These are phyloP conservation scores for Calyptommatus sinebrachiatus DNA, from an alignment of 2,113 vertebrate genomes.

Conservation along the genomic window DNA sequence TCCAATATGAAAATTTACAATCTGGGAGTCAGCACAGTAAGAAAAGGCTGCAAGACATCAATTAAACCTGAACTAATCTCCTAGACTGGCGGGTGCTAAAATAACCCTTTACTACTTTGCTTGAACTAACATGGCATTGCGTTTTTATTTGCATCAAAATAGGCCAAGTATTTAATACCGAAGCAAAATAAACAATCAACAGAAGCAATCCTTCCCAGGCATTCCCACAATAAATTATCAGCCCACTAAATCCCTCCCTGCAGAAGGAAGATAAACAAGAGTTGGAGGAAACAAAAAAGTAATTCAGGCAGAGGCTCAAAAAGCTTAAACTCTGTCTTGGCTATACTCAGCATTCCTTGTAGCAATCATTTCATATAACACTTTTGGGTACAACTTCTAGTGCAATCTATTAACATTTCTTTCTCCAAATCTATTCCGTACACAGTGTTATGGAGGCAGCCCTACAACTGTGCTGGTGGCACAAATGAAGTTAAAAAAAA, in stretches of 20 bases:
- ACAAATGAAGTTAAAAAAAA: too few species aligned
- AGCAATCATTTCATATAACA: slow-evolving; percentile 19
- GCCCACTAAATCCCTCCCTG: slow-evolving; percentile 1
- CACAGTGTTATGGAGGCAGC: too few species aligned
- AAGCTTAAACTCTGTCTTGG: not conserved
- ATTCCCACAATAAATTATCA: not conserved
- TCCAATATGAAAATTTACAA: not conserved
- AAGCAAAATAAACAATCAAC: not conserved
- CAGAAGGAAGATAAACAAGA: slow-evolving; percentile 26
- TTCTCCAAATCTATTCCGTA: too few species aligned
- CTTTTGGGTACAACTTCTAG: not conserved
- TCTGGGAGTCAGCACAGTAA: not conserved
- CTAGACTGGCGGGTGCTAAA: not conserved
- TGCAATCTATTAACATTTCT: slow-evolving; percentile 14
- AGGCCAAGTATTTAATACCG: not conserved
- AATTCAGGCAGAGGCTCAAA: slow-evolving; percentile 14
- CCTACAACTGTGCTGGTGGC: too few species aligned
- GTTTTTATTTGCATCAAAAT: slow-evolving; percentile 4
- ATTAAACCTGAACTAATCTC: slow-evolving; percentile 13
- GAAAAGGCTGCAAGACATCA: not conserved
- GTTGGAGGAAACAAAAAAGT: not conserved
- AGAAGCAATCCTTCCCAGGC: not conserved
- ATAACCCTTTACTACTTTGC: slow-evolving; percentile 3
- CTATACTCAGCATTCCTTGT: slow-evolving; percentile 18
- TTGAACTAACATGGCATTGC: not conserved